Base-by-base conservation (phyloP, 2,113 vertebrate genomes). In the Cryptomyrus ogoouensis region DNA sequence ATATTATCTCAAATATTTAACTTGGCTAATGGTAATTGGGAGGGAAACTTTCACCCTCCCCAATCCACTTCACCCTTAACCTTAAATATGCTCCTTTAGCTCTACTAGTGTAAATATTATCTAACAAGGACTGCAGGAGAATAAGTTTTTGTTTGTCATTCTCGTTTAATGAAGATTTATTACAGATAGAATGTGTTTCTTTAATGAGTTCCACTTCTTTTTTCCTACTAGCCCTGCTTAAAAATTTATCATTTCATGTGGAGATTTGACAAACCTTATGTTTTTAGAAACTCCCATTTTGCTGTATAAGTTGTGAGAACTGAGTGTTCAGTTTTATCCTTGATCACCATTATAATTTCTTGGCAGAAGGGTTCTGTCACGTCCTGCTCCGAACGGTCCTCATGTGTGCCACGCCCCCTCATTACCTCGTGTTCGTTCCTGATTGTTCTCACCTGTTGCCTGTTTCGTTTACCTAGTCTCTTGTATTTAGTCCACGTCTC, bases 311-410 rank as follows among this genome's bases (percentile, higher is more conserved):
- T 66, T 66, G 24, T 66, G 58, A 66, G 24, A 66, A n/a, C 58
- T n/a, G 24, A n/a, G n/a, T 66, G 19, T 66, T 62, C 56, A 62
- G 56, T 62, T 62, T 21, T n/a, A 62, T 62, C 21, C 21, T 62
- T 62, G 24, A 62, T 62, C 19, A 62, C 56, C 24, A n/a, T 62
- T 62, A n/a, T n/a, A 24, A 80, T 62, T 88, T 88, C 21, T 66
- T 88, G 35, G 46, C 56, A 88, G 35, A 88, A 88, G 35, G n/a
- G 10, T n/a, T n/a, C n/a, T n/a, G n/a, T n/a, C n/a, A n/a, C n/a
- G n/a, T n/a, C n/a, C n/a, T n/a, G n/a, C n/a, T n/a, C n/a, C n/a
- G n/a, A n/a, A n/a, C n/a, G n/a, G n/a, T n/a, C n/a, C n/a, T n/a
- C n/a, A n/a, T n/a, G n/a, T n/a, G n/a, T n/a, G n/a, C n/a, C n/a